Evolutionary conservation across 2,797 vertebrate species (phyloP).

Genomic region (Rhinella marina): DNA sequence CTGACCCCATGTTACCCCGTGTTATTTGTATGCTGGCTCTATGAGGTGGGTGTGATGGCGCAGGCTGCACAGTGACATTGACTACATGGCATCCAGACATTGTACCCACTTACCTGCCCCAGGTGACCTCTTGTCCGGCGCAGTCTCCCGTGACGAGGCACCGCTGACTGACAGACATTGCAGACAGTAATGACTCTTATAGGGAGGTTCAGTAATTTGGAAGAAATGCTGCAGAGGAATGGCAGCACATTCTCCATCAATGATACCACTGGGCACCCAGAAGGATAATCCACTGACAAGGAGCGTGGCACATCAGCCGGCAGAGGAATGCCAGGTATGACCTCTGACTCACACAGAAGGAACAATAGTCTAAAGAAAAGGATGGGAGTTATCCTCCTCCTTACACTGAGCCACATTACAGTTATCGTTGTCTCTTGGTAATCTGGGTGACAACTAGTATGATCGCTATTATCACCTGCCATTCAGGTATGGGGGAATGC

Average conservation of each 20-base stretch:
- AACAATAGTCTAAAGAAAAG: not conserved
- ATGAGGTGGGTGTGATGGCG: too few species aligned
- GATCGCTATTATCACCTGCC: too few species aligned
- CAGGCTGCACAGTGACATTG: not conserved
- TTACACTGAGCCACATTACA: not conserved
- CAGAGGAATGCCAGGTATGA: slow-evolving; percentile 1
- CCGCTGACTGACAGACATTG: not conserved
- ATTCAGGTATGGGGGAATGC: too few species aligned
- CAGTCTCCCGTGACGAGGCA: not conserved
- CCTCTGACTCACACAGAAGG: not conserved
- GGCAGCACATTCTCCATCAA: slow-evolving; percentile 4
- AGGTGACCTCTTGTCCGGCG: not conserved
- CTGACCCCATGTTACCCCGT: too few species aligned
- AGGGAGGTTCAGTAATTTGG: not conserved
- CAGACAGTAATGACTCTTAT: slow-evolving; percentile 10
- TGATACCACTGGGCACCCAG: not conserved
- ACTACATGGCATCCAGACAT: not conserved
- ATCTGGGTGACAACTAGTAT: too few species aligned
- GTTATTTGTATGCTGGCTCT: too few species aligned
- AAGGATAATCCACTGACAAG: not conserved
- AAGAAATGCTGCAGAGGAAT: not conserved
- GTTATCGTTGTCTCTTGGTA: too few species aligned
- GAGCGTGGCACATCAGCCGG: not conserved
- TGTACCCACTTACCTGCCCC: not conserved
- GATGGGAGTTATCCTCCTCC: not conserved